Percentiles rank a stretch among this genome's conserved stretches.
phyloP scores from a whole-genome alignment of 2,888 invertebrate species.

The Julus scanicus region DNA sequence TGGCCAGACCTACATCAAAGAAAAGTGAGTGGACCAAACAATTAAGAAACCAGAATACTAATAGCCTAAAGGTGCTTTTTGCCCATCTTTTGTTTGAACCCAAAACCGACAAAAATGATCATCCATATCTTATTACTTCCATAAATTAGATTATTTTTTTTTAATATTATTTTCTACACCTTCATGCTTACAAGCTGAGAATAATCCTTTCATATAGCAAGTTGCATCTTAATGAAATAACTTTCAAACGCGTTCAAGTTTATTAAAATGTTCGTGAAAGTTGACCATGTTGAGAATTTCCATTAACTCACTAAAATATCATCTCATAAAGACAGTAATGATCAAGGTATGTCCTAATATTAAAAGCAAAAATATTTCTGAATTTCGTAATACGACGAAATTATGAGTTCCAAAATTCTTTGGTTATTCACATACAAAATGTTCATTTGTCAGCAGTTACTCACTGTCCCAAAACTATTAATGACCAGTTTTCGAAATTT shows the following conservation, averaged over 20 bases:
- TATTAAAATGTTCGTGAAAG: no score
- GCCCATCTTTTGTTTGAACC: background rate
- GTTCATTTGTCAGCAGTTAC: background rate
- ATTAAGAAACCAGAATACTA: background rate
- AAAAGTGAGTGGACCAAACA: background rate
- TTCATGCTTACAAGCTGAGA: no score
- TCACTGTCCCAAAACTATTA: background rate
- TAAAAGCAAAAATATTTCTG: background rate
- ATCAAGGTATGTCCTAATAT: background rate
- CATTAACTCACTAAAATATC: no score
- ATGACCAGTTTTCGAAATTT: background rate
- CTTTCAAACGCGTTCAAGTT: no score
- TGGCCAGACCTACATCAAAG: background rate
- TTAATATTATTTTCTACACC: no score
- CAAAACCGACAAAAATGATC: background rate
- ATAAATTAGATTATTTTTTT: no score
- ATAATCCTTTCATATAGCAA: no score
- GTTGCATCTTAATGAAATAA: no score
- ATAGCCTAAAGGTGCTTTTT: background rate
- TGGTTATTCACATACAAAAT: background rate
- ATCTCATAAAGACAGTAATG: no score
- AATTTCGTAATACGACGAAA: background rate
- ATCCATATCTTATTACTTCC: no score
- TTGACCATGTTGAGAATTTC: no score
- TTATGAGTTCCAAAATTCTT: background rate